These are phyloP conservation scores for Spizella passerina DNA, from an alignment of 2,797 vertebrate species.

Conservation along the genomic window DNA sequence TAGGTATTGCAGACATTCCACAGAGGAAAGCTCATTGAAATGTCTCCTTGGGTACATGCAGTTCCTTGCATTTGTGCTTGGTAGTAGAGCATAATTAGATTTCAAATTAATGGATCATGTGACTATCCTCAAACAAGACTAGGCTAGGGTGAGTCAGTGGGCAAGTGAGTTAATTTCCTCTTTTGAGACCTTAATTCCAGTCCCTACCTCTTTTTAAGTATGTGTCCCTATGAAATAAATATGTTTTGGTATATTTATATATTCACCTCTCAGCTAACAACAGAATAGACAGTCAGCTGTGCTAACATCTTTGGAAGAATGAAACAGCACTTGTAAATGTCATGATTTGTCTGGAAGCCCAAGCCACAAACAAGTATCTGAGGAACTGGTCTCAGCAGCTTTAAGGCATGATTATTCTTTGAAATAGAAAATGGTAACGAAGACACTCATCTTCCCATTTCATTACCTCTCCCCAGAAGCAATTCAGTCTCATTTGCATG, in stretches of 20 bases:
- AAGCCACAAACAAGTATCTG: neutral
- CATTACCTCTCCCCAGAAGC: slow-evolving; percentile 14
- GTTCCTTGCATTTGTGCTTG: slow-evolving; percentile 63
- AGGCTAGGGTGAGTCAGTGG: slow-evolving; percentile 51
- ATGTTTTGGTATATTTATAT: neutral
- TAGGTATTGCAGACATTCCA: slow-evolving; percentile 67
- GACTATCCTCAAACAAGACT: slow-evolving; percentile 45
- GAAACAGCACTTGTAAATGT: neutral
- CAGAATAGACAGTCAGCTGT: neutral
- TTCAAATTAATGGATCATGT: slow-evolving; percentile 59
- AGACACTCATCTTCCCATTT: slow-evolving; percentile 24
- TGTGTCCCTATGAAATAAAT: neutral
- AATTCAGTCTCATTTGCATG: slow-evolving; percentile 19
- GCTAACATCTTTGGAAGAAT: neutral
- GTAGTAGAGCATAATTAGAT: slow-evolving; percentile 58
- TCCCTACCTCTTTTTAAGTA: neutral
- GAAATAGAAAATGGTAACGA: slow-evolving; percentile 35
- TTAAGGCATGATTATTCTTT: slow-evolving; percentile 14
- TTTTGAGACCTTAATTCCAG: slow-evolving; percentile 3
- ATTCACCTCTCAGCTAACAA: neutral
- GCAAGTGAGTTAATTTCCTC: neutral
- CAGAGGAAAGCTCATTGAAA: slow-evolving; percentile 55
- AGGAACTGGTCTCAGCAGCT: neutral
- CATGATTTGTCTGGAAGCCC: neutral
- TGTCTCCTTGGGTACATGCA: slow-evolving; percentile 55